phyloP scores from a whole-genome alignment of 2,888 invertebrate genomes.

The Sarcophaga carnaria region DNA sequence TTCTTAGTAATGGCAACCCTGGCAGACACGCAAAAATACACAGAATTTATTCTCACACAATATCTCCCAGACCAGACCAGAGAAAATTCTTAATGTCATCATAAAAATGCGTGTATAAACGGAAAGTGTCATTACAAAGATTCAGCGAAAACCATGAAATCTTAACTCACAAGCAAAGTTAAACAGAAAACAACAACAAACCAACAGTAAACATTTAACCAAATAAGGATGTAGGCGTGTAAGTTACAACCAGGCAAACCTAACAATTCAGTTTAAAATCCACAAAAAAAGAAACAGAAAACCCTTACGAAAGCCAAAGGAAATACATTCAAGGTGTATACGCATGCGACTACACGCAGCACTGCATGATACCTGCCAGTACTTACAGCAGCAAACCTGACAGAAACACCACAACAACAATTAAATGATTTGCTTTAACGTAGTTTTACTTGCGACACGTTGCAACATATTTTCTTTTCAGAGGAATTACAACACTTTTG shows the following conservation, averaged over 20 bases:
- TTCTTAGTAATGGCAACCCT: neutral
- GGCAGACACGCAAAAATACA: too few relatives aligned
- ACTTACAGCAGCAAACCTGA: too few relatives aligned
- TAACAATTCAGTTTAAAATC: slow-evolving; percentile 23
- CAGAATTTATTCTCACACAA: too few relatives aligned
- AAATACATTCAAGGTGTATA: slow-evolving; percentile 41
- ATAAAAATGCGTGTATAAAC: slow-evolving; percentile 5
- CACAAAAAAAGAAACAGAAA: neutral
- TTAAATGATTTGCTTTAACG: too few relatives aligned
- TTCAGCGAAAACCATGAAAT: slow-evolving; percentile 34
- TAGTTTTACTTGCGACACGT: too few relatives aligned
- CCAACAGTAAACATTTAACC: slow-evolving; percentile 28
- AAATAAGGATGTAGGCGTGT: slow-evolving; percentile 63
- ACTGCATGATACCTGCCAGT: too few relatives aligned
- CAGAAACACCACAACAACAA: too few relatives aligned
- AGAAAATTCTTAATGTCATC: slow-evolving; percentile 21
- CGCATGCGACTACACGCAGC: neutral
- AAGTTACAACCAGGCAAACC: slow-evolving; percentile 21
- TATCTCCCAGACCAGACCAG: too few relatives aligned
- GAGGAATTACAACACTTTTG: too few relatives aligned
- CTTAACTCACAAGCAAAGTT: slow-evolving; percentile 43
- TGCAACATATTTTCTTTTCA: too few relatives aligned
- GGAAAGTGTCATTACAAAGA: slow-evolving; percentile 24
- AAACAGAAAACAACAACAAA: slow-evolving; percentile 28
- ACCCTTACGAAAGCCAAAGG: neutral